Evolutionary conservation across 2,888 invertebrate genomes (phyloP), one percentile per base, ranked within the genome.

Genomic region (Cheilosia urbana): DNA sequence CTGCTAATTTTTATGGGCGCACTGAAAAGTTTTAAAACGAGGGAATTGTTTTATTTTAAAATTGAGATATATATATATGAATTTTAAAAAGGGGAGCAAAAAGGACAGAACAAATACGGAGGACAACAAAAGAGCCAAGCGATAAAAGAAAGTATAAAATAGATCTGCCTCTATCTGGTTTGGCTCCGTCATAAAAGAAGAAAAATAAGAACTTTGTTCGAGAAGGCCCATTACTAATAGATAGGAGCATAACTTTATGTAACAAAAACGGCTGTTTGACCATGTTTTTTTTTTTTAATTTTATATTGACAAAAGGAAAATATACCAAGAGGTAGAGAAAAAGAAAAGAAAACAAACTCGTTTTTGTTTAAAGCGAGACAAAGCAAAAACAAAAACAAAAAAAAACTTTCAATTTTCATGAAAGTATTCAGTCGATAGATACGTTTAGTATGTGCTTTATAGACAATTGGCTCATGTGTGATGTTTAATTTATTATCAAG

Each of bases 341-440:
- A 24, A 21, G 49, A 47, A 34, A 51, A 60, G 24, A 34, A 60
- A 47, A 11, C 27, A 53, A 53, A 71, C 69, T 17, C 49, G 72
- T 72, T 72, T 71, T 51, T 30, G 24, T 13, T 47, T 9, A 37
- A 37, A 37, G 4, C 3, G 13, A 37, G 13, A 4, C 37, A 37
- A 37, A 37, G 34, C 34, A 30, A 30, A 30, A 30, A 30, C 0
- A 27, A 24, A n/a, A n/a, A n/a, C n/a, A n/a, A n/a, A n/a, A n/a
- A 24, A 73, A 55, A 75, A 75, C 75, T 75, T 73, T 73, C 73
- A 63, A 37, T 73, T 78, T 78, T 78, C 55, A 62, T 71, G 65
- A 13, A 40, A 15, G 6, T 27, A 60, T 60, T 34, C 27, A 57
- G 17, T 51, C 47, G 1, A 40, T 21, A 51, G 30, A 62, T 42